Percentiles rank a stretch among this genome's conserved stretches.
These are phyloP conservation scores for Thalassophryne amazonica DNA, from an alignment of 2,797 vertebrate species.

Conservation along the genomic window DNA sequence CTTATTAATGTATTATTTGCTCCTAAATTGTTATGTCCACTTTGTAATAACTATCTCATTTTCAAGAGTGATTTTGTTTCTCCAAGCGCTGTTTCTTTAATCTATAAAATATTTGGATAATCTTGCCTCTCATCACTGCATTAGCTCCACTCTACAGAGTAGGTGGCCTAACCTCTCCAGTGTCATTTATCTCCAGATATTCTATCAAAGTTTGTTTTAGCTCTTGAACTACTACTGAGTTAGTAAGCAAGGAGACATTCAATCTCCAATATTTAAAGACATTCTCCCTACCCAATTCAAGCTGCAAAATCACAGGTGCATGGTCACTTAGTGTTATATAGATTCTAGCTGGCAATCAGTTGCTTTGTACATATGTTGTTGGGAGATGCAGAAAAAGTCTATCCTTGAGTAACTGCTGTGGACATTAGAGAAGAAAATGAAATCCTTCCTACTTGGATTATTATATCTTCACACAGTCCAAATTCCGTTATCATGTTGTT, in stretches of 20 bases:
- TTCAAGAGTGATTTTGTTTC: not conserved
- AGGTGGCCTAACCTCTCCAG: not conserved
- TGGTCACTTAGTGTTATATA: not conserved
- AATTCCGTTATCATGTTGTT: not conserved
- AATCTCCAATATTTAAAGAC: not conserved
- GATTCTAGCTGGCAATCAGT: no score
- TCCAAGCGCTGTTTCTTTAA: not conserved
- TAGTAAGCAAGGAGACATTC: not conserved
- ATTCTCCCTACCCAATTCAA: not conserved
- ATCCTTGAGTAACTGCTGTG: not conserved
- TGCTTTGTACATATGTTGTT: not conserved
- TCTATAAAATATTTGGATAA: not conserved
- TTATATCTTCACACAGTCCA: not conserved
- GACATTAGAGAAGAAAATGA: not conserved
- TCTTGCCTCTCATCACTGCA: not conserved
- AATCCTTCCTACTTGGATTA: not conserved
- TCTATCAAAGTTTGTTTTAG: not conserved
- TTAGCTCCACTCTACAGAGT: not conserved
- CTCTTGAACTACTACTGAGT: not conserved
- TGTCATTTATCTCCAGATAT: not conserved
- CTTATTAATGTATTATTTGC: no score
- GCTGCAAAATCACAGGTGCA: not conserved
- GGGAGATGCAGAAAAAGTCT: not conserved
- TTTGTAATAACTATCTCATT: not conserved
- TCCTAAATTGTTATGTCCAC: not conserved